Evolutionary conservation across 2,113 vertebrate species (phyloP).

Genomic region (Isurus oxyrinchus): DNA sequence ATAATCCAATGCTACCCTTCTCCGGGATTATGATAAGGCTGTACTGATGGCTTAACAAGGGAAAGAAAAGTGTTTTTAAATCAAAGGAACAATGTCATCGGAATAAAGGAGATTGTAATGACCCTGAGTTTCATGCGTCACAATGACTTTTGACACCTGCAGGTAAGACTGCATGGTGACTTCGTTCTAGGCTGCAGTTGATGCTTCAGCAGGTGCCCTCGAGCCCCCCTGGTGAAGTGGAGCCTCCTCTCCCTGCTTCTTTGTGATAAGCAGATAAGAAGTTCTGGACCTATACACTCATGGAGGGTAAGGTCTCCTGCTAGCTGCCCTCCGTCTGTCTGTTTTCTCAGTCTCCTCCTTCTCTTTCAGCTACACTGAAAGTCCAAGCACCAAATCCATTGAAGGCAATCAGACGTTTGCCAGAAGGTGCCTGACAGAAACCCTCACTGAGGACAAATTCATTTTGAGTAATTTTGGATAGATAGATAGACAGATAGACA

Average conservation of each 20-base stretch:
- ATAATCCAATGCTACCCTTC: not conserved
- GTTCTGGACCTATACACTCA: not conserved
- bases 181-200: not conserved
- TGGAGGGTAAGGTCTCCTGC: not conserved
- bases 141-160: not conserved
- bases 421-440: not conserved
- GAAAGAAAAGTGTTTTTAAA: not conserved
- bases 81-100: not conserved
- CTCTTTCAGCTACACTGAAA: not conserved
- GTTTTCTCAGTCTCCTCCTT: not conserved
- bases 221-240: not conserved
- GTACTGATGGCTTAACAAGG: not conserved
- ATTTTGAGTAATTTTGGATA: too few relatives aligned
- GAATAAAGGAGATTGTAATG: not conserved
- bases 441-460: not conserved
- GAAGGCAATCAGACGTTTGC: not conserved
- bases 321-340: not conserved
- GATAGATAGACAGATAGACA: too few relatives aligned
- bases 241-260: not conserved
- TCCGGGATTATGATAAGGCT: not conserved
- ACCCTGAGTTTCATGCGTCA: not conserved
- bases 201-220: not conserved
- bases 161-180: not conserved
- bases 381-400: not conserved
- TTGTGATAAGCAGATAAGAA: not conserved